Conservation (phyloP, 2,797 vertebrate genomes). For the Valencia hispanica region DNA sequence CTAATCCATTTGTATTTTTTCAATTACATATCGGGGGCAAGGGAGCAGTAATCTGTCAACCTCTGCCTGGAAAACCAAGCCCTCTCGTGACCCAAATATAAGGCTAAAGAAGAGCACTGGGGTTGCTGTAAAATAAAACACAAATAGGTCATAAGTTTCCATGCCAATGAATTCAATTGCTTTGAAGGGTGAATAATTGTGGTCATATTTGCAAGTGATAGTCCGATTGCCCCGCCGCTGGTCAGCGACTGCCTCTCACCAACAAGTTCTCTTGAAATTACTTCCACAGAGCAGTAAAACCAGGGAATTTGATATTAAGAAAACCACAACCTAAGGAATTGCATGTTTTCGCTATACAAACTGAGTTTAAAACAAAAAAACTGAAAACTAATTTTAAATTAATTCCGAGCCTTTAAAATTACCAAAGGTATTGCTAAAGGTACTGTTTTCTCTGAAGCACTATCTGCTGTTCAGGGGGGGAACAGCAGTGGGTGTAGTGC, state of each 20-base stretch:
- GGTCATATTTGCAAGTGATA: constrained; percentile 52
- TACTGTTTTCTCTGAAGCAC: too few species aligned
- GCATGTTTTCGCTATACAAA: too few species aligned
- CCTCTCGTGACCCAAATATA: constrained; percentile 79
- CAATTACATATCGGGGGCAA: constrained; percentile 67
- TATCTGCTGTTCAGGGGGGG: background rate
- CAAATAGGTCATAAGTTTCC: constrained; percentile 74
- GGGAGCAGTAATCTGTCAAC: constrained; percentile 64
- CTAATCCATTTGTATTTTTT: constrained; percentile 82
- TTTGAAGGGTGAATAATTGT: constrained; percentile 56
- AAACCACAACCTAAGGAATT: background rate
- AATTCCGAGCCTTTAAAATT: background rate
- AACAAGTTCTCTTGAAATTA: constrained; percentile 46
- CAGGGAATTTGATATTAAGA: constrained; percentile 40
- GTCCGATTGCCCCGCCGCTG: constrained; percentile 41
- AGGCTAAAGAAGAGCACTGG: constrained; percentile 58
- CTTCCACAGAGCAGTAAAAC: constrained; percentile 38
- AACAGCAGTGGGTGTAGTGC: too few species aligned
- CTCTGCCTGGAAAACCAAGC: constrained; percentile 62
- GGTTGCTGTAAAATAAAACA: constrained; percentile 32
- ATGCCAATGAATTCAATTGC: constrained; percentile 61
- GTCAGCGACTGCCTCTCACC: constrained; percentile 21
- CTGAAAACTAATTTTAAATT: too few species aligned
- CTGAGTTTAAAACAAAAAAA: too few species aligned
- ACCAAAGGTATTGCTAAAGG: background rate